A percentile compares a stretch with the other conserved stretches of the same genome.
phyloP scores from a whole-genome alignment of 2,797 vertebrate species.

The Thunnus albacares region DNA sequence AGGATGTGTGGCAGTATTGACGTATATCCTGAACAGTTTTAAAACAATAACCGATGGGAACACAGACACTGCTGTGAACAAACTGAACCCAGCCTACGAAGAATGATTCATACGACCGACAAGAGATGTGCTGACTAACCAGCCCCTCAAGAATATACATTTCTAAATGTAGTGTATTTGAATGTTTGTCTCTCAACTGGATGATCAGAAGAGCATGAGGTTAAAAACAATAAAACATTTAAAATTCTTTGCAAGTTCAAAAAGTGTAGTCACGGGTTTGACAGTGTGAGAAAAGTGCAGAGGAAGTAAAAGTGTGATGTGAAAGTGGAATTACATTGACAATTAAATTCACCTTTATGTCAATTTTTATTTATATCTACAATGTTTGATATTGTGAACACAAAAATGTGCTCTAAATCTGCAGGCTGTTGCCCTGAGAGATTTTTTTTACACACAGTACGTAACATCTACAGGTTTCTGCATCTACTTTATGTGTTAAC shows the following conservation, averaged over 20 bases:
- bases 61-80: conserved; percentile 18
- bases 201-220: neutral
- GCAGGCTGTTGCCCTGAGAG: neutral
- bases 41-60: neutral
- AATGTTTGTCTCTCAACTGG: neutral
- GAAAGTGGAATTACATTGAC: no score
- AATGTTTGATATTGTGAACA: neutral
- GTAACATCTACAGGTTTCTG: conserved; percentile 33
- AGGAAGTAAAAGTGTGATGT: no score
- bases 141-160: neutral
- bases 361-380: neutral
- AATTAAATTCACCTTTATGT: neutral
- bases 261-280: neutral
- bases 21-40: neutral
- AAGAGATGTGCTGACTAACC: conserved; percentile 12
- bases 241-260: neutral
- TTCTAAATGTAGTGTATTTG: neutral
- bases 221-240: no score
- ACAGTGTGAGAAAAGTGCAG: no score
- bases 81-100: conserved; percentile 20
- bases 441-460: conserved; percentile 14
- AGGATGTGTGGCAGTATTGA: neutral
- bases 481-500: conserved; percentile 20
- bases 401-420: neutral
- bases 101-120: conserved; percentile 27